A percentile compares a stretch with the other conserved stretches of the same genome.
Conservation (phyloP, 2,888 invertebrate species). For the Athripsodes cinereus region DNA sequence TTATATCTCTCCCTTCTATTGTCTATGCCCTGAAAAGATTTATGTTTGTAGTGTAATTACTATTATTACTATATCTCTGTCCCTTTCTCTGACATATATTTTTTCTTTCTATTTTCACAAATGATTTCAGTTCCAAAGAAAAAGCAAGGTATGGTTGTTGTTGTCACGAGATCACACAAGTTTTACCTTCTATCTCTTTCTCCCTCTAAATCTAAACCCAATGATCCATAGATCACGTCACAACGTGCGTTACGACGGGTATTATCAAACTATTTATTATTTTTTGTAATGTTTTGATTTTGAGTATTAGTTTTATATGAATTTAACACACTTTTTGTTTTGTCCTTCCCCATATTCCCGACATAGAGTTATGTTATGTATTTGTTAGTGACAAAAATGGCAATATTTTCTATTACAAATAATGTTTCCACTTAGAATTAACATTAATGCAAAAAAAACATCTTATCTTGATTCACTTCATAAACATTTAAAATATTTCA, state of each 20-base stretch:
- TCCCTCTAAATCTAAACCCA: not conserved
- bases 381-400: too few relatives aligned
- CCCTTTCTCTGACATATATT: slow-evolving; percentile 19
- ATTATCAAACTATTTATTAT: not conserved
- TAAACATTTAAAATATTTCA: too few relatives aligned
- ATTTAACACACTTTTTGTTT: not conserved
- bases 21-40: too few relatives aligned
- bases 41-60: not conserved
- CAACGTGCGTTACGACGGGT: not conserved
- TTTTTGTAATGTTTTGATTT: not conserved
- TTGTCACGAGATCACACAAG: slow-evolving; percentile 23
- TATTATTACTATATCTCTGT: not conserved
- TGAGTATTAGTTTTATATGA: not conserved
- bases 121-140: slow-evolving; percentile 77
- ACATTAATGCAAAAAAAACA: too few relatives aligned
- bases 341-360: not conserved
- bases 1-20: too few relatives aligned
- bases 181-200: slow-evolving; percentile 17
- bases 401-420: too few relatives aligned
- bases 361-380: too few relatives aligned
- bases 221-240: not conserved
- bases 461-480: too few relatives aligned
- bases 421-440: too few relatives aligned
- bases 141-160: slow-evolving; percentile 60
- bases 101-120: slow-evolving; percentile 23